Percentiles rank a stretch among this genome's conserved stretches.
Conservation (phyloP, 2,113 vertebrate species). For the Petaurus breviceps region DNA sequence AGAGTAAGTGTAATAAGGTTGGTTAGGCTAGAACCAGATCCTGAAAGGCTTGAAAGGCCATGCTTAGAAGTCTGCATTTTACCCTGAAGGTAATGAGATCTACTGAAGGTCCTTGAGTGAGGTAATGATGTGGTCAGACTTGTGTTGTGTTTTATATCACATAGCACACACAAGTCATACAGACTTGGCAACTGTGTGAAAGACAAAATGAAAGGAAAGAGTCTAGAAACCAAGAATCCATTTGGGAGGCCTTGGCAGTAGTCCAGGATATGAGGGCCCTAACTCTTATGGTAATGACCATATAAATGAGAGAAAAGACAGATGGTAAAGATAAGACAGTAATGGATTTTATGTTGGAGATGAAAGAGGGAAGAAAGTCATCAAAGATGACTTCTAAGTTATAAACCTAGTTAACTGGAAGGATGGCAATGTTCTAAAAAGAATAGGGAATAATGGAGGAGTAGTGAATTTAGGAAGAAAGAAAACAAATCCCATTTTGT, state of each 20-base stretch:
- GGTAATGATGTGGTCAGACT: background rate
- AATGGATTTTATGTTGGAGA: background rate
- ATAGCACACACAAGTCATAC: background rate
- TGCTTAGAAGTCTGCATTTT: background rate
- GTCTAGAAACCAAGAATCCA: background rate
- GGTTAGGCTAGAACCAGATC: background rate
- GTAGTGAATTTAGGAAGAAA: background rate
- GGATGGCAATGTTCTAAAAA: background rate
- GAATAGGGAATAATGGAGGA: background rate
- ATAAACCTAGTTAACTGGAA: background rate
- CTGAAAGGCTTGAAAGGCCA: background rate
- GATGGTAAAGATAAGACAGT: background rate
- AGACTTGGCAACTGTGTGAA: background rate
- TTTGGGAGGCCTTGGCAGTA: slow-evolving; percentile 1
- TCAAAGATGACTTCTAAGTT: background rate
- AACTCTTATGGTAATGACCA: background rate
- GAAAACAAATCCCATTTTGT: background rate
- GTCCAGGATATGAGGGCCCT: background rate
- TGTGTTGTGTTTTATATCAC: background rate
- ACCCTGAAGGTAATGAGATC: background rate
- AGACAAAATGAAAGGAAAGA: background rate
- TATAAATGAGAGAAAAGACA: background rate
- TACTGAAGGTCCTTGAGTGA: background rate
- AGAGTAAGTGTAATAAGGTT: background rate
- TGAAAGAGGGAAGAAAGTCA: background rate